These are phyloP conservation scores for Scaptomyza pallida DNA, from an alignment of 1,140 invertebrate genomes.

Conservation along the genomic window DNA sequence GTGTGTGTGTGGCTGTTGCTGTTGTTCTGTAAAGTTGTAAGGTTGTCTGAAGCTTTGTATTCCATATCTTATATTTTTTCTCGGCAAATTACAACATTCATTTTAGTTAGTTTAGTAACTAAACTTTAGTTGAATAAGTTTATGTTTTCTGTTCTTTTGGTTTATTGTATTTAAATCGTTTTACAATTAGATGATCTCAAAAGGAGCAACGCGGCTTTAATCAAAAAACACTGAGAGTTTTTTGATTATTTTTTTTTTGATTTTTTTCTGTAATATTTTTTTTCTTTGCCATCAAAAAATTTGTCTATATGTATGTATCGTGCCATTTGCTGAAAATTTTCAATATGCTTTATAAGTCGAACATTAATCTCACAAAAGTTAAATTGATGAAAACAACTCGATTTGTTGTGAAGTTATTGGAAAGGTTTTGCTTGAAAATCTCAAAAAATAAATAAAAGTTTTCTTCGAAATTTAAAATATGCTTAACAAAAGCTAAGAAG, in stretches of 20 bases:
- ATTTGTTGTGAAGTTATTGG: too few relatives aligned
- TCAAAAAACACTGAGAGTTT: slow-evolving; percentile 33
- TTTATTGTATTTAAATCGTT: slow-evolving; percentile 1
- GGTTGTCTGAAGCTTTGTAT: not conserved
- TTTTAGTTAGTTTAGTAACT: slow-evolving; percentile 19
- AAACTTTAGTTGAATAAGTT: too few relatives aligned
- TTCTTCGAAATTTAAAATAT: too few relatives aligned
- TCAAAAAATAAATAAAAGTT: too few relatives aligned
- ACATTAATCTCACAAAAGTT: not conserved
- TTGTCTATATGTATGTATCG: not conserved
- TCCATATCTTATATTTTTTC: slow-evolving; percentile 27
- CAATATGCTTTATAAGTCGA: not conserved
- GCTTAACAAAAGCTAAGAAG: too few relatives aligned
- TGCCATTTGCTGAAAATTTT: not conserved
- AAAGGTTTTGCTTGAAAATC: too few relatives aligned
- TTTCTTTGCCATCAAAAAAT: slow-evolving; percentile 59
- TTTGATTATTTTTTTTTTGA: slow-evolving; percentile 14
- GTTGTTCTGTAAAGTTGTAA: slow-evolving; percentile 10
- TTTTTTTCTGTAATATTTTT: too few relatives aligned
- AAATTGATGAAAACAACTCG: too few relatives aligned
- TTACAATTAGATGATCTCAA: slow-evolving; percentile 56
- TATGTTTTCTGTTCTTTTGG: not conserved
- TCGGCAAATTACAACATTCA: slow-evolving; percentile 71
- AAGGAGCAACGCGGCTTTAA: slow-evolving; percentile 56
- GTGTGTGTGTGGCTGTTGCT: slow-evolving; percentile 2